Evolutionary conservation across 2,797 vertebrate species (phyloP).

Genomic region (Catamblyrhynchus diadema): DNA sequence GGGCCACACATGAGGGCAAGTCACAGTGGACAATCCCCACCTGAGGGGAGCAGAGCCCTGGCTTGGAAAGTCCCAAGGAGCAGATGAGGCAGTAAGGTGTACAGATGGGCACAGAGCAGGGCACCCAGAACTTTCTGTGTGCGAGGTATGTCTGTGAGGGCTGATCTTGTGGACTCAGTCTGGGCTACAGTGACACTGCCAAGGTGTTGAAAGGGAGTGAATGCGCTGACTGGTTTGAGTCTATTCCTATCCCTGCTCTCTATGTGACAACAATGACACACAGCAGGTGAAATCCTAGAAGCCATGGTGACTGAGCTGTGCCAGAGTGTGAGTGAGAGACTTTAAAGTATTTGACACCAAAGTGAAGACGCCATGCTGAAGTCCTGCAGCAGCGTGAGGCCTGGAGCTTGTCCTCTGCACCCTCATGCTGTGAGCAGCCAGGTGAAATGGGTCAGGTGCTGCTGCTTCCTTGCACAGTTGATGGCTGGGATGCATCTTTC

Average conservation of each 20-base stretch:
- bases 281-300: background rate
- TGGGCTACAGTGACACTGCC: background rate
- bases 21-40: background rate
- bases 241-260: background rate
- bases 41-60: background rate
- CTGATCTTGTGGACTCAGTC: background rate
- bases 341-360: fast-evolving
- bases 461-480: background rate
- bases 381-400: fast-evolving
- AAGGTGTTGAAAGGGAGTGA: background rate
- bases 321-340: background rate
- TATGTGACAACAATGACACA: background rate
- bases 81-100: background rate
- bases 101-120: background rate
- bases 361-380: fast-evolving
- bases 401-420: background rate
- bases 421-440: fast-evolving
- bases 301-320: background rate
- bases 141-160: fast-evolving
- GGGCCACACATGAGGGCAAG: fast-evolving
- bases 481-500: background rate
- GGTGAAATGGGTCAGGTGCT: background rate
- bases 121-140: background rate
- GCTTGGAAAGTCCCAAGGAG: background rate
- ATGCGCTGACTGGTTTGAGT: background rate